These are phyloP conservation scores for Anniella stebbinsi DNA, from an alignment of 2,797 vertebrate genomes.

Conservation along the genomic window DNA sequence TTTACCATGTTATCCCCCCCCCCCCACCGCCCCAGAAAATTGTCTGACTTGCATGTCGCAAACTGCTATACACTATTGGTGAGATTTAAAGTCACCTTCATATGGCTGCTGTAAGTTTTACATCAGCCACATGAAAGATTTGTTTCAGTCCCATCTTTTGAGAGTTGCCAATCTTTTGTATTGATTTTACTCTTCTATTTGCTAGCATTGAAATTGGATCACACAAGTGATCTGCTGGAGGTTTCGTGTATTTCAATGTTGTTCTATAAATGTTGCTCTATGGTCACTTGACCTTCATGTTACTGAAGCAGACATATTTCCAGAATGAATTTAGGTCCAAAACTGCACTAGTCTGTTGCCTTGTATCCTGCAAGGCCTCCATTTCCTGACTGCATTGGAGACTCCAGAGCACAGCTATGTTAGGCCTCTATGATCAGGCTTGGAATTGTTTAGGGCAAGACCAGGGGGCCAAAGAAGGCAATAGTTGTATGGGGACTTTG, in stretches of 20 bases:
- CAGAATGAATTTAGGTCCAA: no score
- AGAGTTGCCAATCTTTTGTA: no score
- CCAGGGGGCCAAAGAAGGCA: background rate
- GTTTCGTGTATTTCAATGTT: background rate
- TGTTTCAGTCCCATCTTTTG: background rate
- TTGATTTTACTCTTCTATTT: background rate
- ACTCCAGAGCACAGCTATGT: no score
- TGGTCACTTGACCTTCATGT: no score
- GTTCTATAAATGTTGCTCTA: background rate
- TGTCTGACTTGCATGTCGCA: background rate
- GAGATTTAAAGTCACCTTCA: background rate
- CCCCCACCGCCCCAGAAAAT: background rate
- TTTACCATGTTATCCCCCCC: background rate
- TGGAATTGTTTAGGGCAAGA: background rate
- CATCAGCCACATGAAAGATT: background rate
- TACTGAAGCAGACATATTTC: background rate
- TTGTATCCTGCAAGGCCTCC: background rate
- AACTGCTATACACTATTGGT: background rate
- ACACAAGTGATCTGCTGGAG: background rate
- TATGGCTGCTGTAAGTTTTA: background rate
- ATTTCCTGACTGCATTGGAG: background rate
- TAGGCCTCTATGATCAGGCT: background rate
- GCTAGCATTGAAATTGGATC: background rate
- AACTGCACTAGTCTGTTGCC: background rate
- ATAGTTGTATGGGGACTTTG: background rate